These are phyloP conservation scores for Hirtodrosophila trivittata DNA, from an alignment of 2,888 invertebrate species.

Conservation along the genomic window DNA sequence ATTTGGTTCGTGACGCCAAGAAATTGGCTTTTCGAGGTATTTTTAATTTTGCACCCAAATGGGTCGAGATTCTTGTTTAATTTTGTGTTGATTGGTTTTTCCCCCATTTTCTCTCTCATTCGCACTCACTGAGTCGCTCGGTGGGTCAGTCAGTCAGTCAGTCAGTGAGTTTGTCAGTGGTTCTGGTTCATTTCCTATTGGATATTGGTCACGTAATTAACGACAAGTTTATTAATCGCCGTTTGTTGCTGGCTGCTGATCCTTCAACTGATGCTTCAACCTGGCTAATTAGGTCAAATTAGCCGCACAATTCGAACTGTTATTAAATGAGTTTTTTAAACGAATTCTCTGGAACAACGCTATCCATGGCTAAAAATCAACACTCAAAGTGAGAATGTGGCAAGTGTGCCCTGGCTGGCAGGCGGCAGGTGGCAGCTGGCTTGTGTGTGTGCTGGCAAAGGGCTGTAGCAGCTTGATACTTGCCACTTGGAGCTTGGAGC, in stretches of 20 bases:
- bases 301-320: slow-evolving; percentile 51
- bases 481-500: not conserved
- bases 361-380: slow-evolving; percentile 16
- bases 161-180: slow-evolving; percentile 25
- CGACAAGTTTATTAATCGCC: slow-evolving; percentile 70
- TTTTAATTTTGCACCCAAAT: slow-evolving; percentile 71
- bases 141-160: slow-evolving; percentile 10
- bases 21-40: slow-evolving; percentile 52
- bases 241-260: slow-evolving; percentile 5
- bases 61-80: slow-evolving; percentile 62
- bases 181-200: slow-evolving; percentile 24
- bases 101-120: slow-evolving; percentile 13
- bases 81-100: slow-evolving; percentile 70
- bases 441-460: not conserved
- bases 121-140: not conserved
- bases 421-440: not conserved
- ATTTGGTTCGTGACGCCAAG: slow-evolving; percentile 23
- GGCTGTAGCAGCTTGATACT: not conserved
- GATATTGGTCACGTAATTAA: slow-evolving; percentile 69
- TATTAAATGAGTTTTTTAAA: slow-evolving; percentile 37
- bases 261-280: slow-evolving; percentile 11
- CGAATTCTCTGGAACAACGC: slow-evolving; percentile 7
- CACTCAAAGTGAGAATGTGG: slow-evolving; percentile 62
- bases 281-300: slow-evolving; percentile 70
- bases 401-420: slow-evolving; percentile 34